Evolutionary conservation across 2,797 vertebrate species (phyloP).

Genomic region (Mormyrops attenuatus): DNA sequence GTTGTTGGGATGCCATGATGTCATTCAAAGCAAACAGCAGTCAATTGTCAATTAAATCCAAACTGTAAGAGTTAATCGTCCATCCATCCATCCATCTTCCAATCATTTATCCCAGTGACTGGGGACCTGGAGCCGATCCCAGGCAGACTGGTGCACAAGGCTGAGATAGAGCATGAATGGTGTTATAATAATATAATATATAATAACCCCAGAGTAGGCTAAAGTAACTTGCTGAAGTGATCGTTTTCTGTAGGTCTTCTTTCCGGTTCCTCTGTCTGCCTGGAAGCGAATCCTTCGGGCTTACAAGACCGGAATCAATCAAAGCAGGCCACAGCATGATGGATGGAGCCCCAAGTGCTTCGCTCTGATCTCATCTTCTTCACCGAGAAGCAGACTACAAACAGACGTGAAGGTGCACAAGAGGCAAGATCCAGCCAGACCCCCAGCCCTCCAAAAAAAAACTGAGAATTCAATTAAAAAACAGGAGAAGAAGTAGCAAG

Average conservation of each 20-base stretch:
- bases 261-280: background rate
- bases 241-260: background rate
- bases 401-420: slow-evolving; percentile 37
- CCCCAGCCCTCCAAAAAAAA: slow-evolving; percentile 35
- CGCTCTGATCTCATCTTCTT: slow-evolving; percentile 45
- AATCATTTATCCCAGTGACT: background rate
- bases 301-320: slow-evolving; percentile 34
- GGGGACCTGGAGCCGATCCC: background rate
- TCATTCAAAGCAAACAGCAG: background rate
- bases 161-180: background rate
- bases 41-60: background rate
- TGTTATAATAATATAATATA: background rate
- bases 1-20: background rate
- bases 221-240: background rate
- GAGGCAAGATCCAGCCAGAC: slow-evolving; percentile 48
- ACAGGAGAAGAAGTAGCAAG: slow-evolving; percentile 45
- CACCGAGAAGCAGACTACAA: slow-evolving; percentile 25
- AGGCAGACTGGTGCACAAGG: background rate
- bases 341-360: slow-evolving; percentile 35
- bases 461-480: slow-evolving; percentile 58
- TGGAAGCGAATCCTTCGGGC: background rate
- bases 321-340: slow-evolving; percentile 37
- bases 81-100: background rate
- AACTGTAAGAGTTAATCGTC: background rate
- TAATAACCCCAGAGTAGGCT: background rate